Evolutionary conservation across 2,113 vertebrate species (phyloP).

Genomic region (Zosterops lateralis): DNA sequence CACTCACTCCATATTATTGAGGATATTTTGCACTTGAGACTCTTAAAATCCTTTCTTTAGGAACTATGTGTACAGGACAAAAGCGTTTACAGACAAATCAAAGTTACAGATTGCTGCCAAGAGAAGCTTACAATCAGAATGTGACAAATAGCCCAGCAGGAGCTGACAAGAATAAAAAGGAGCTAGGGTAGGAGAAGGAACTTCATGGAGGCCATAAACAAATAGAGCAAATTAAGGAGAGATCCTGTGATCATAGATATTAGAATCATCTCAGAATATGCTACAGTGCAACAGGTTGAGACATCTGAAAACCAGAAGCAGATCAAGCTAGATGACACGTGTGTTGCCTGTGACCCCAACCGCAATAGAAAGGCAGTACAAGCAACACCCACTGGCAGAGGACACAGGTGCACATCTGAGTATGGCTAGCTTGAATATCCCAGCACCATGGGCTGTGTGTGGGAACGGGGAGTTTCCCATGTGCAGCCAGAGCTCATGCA

Average conservation of each 20-base stretch:
- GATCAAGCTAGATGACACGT: neutral
- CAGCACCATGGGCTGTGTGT: neutral
- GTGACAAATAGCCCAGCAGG: slow-evolving; percentile 17
- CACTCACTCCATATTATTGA: neutral
- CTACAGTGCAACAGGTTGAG: neutral
- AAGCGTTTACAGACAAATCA: neutral
- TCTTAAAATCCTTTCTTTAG: neutral
- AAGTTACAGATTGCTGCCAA: neutral
- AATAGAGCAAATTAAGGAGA: neutral
- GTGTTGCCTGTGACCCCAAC: neutral
- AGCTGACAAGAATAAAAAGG: neutral
- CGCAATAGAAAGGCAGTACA: neutral
- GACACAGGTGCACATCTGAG: neutral
- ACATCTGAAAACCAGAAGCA: neutral
- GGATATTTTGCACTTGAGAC: neutral
- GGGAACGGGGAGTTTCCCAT: neutral
- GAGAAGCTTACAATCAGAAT: neutral
- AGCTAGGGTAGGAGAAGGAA: neutral
- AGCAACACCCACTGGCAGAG: neutral
- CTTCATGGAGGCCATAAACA: neutral
- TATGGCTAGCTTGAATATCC: neutral
- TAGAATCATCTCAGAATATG: neutral
- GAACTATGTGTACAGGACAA: neutral
- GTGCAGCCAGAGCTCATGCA: neutral
- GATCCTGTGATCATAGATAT: neutral